Evolutionary conservation across 2,888 invertebrate genomes (phyloP), one percentile per base, ranked within the genome.

Genomic region (Netelia inedita): DNA sequence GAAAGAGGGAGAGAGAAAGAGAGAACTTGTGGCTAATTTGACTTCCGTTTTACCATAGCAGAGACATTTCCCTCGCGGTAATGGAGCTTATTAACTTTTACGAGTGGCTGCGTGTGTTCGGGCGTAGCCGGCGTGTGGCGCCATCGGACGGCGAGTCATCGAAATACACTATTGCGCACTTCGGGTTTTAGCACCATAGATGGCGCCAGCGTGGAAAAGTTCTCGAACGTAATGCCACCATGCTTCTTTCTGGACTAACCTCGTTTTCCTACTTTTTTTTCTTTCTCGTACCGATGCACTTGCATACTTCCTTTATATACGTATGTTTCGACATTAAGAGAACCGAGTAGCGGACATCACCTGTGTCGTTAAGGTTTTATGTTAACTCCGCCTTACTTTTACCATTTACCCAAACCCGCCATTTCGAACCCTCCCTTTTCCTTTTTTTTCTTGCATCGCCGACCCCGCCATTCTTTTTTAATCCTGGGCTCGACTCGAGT

Each of bases 41-140:
- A 75, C 81, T 87, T 86, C 76, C 85, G 87, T 85, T 78, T 88
- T 86, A 88, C 87, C 87, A 83, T 85, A 84, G 87, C 71, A 79
- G 85, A 82, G 85, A 86, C 85, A 87, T 87, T 89, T 87, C 85
- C 84, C 85, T 73, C 79, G 46, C 76, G 74, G 88, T 88, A 89
- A 89, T 89, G 82, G 86, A 82, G 87, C 87, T 88, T 89, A 87
- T 89, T 88, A 88, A 88, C 88, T 89, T 89, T 89, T 87, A 89
- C 87, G 88, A 87, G 71, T 79, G 78, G 35, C 46, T 21, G n/a
- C 57, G 57, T 55, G 55, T 46, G 69, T 65, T 71, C 28, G 23
- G 43, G 53, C n/a, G 14, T 53, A 11, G 53, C 53, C 19, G 8
- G 57, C 57, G 57, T 57, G 19, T 57, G 57, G n/a, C 57, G 57